These are phyloP conservation scores for Leontocebus nigricollis DNA, from an alignment of 2,797 vertebrate genomes.

Conservation along the genomic window DNA sequence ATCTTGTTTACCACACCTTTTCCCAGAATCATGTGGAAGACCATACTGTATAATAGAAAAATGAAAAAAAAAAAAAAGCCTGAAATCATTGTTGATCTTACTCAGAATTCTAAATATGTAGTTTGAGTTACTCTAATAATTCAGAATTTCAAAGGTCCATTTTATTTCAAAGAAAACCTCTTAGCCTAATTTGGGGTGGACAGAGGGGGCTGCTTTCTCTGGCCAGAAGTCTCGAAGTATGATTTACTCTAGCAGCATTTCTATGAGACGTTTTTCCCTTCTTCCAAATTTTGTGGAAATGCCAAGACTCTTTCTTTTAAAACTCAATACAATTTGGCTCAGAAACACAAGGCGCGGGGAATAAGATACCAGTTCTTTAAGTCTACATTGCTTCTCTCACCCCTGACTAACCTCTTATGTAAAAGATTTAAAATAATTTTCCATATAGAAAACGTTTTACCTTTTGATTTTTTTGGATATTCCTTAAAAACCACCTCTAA, in stretches of 20 bases:
- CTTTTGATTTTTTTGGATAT: constrained; percentile 63
- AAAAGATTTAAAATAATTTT: constrained; percentile 70
- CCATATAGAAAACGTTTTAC: constrained; percentile 58
- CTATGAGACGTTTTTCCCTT: constrained; percentile 58
- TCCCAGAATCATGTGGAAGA: constrained; percentile 48
- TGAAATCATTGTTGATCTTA: constrained; percentile 46
- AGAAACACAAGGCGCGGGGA: constrained; percentile 28
- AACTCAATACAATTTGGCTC: constrained; percentile 72
- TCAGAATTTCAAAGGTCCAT: constrained; percentile 72
- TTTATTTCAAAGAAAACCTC: constrained; percentile 76
- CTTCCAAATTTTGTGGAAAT: constrained; percentile 66
- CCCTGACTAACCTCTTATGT: constrained; percentile 61
- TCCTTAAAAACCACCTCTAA: constrained; percentile 51
- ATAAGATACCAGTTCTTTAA: constrained; percentile 50
- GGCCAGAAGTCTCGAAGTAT: constrained; percentile 32
- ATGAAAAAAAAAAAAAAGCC: background rate
- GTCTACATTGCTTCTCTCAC: constrained; percentile 39
- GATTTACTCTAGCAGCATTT: constrained; percentile 67
- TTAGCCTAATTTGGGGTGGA: constrained; percentile 70
- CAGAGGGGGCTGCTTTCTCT: background rate
- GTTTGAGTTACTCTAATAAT: constrained; percentile 71
- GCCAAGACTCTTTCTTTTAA: constrained; percentile 73
- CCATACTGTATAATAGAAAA: constrained; percentile 11
- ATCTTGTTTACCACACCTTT: constrained; percentile 20
- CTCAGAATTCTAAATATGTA: constrained; percentile 55